Conservation (phyloP, 2,888 invertebrate species). For the Hyposoter didymator region DNA sequence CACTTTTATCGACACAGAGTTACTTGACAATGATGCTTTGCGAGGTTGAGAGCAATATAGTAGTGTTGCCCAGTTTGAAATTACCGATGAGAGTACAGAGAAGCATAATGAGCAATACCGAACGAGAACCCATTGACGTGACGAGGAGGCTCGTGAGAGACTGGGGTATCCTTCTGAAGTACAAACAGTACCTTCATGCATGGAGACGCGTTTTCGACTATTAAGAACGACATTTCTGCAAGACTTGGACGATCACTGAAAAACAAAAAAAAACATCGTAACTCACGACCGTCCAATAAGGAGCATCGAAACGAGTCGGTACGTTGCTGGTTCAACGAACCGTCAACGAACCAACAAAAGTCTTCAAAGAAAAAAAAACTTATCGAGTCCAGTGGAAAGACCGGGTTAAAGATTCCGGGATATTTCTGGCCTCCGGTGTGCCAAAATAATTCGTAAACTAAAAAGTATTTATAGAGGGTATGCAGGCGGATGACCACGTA, state of each 20-base stretch:
- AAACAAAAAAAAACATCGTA: neutral
- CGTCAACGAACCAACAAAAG: conserved; percentile 31
- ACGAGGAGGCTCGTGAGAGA: conserved; percentile 82
- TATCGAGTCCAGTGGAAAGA: conserved; percentile 45
- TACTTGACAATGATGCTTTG: conserved; percentile 85
- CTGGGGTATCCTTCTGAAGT: conserved; percentile 83
- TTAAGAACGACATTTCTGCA: conserved; percentile 44
- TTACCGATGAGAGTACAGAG: conserved; percentile 78
- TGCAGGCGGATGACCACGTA: conserved; percentile 62
- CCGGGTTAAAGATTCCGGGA: conserved; percentile 52
- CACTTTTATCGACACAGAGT: conserved; percentile 79
- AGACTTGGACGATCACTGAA: neutral
- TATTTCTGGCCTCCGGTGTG: conserved; percentile 61
- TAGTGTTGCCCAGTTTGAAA: conserved; percentile 72
- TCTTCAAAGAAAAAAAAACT: conserved; percentile 22
- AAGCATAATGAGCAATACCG: conserved; percentile 79
- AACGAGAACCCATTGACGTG: conserved; percentile 79
- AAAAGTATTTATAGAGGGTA: conserved; percentile 64
- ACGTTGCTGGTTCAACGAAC: conserved; percentile 37
- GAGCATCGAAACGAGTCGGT: neutral
- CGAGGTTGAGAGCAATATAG: conserved; percentile 85
- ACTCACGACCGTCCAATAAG: neutral
- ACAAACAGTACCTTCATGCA: conserved; percentile 82
- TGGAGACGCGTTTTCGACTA: conserved; percentile 81
- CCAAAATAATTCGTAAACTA: conserved; percentile 63